A percentile compares a stretch with the other conserved stretches of the same genome.
These are phyloP conservation scores for Vulpes ferrilata DNA, from an alignment of 2,113 vertebrate genomes.

Conservation along the genomic window DNA sequence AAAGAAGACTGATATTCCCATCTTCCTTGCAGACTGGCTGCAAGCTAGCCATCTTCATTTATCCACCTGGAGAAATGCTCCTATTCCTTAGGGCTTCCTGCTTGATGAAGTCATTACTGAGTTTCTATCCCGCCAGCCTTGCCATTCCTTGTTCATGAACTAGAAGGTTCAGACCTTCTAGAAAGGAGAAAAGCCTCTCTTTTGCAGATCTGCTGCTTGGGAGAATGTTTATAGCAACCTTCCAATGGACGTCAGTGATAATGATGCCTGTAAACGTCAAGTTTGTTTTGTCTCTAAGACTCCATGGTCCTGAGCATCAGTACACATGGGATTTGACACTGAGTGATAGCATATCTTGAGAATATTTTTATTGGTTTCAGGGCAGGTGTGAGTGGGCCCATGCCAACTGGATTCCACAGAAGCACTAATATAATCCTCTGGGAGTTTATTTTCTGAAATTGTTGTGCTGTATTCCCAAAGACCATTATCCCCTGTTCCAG, in stretches of 20 bases:
- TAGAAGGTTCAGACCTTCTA: neutral
- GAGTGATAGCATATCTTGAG: neutral
- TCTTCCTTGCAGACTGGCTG: neutral
- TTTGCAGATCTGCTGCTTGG: neutral
- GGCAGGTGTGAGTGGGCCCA: neutral
- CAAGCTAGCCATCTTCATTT: neutral
- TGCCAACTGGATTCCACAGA: neutral
- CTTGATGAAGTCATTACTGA: neutral
- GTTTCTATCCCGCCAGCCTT: neutral
- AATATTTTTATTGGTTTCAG: neutral
- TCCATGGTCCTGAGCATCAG: neutral
- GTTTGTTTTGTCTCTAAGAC: neutral
- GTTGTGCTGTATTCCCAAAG: neutral
- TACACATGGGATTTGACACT: neutral
- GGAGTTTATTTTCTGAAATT: conserved; percentile 14
- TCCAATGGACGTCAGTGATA: neutral
- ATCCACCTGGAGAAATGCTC: neutral
- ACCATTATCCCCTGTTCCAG: neutral
- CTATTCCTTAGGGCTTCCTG: neutral
- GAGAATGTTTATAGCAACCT: neutral
- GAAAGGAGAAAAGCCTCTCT: neutral
- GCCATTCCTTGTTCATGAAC: neutral
- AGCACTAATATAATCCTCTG: neutral
- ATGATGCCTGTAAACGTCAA: neutral
- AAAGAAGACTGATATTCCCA: neutral